Conservation (phyloP, 92 coral and sea anemone species). For the Parazoanthus atlanticus region DNA sequence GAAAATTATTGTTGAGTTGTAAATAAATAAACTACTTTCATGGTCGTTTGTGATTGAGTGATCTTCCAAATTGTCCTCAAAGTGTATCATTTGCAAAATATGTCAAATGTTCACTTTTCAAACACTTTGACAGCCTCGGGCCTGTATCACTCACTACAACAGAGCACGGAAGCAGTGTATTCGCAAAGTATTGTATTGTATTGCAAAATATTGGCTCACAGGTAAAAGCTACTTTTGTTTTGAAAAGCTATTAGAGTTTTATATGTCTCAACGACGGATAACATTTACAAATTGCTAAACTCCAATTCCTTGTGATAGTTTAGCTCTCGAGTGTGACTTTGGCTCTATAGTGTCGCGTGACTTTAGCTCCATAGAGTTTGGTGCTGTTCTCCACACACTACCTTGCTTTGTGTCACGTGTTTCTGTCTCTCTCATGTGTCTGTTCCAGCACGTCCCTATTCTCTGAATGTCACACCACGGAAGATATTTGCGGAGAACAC, state of each 20-base stretch:
- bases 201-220: too few relatives aligned
- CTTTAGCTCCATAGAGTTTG: background rate
- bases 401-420: slow-evolving; percentile 30
- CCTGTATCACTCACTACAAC: too few relatives aligned
- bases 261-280: background rate
- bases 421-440: background rate
- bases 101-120: too few relatives aligned
- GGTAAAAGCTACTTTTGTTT: background rate
- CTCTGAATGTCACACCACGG: background rate
- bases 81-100: too few relatives aligned
- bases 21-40: too few relatives aligned
- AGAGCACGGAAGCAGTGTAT: too few relatives aligned
- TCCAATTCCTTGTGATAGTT: background rate
- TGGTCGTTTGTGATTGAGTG: too few relatives aligned
- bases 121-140: too few relatives aligned
- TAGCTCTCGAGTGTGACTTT: background rate
- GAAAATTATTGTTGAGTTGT: too few relatives aligned
- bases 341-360: slow-evolving; percentile 19
- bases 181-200: too few relatives aligned
- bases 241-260: background rate
- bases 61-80: too few relatives aligned
- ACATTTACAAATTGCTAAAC: background rate
- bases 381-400: background rate
- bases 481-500: background rate
- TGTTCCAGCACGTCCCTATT: background rate